phyloP scores from a whole-genome alignment of 2,797 vertebrate genomes.

The Acrossocheilus fasciatus region DNA sequence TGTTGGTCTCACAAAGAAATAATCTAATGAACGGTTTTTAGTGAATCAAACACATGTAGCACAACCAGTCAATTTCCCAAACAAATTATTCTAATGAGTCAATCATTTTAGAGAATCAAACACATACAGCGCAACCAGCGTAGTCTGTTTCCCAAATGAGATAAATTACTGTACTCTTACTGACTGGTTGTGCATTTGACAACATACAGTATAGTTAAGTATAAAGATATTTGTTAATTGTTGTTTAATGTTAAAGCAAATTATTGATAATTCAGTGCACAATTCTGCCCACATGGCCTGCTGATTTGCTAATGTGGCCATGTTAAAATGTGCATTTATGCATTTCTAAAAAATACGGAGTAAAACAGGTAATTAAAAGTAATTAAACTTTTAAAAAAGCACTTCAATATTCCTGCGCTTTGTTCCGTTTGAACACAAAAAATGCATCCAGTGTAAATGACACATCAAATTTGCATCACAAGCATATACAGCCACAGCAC shows the following conservation, averaged over 20 bases:
- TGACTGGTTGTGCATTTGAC: neutral
- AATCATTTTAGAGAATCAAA: neutral
- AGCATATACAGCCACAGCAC: conserved; percentile 13
- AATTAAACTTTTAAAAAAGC: neutral
- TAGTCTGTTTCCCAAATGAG: neutral
- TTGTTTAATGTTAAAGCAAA: neutral
- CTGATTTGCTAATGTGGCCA: neutral
- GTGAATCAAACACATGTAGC: neutral
- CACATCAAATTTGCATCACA: neutral
- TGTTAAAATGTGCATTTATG: neutral
- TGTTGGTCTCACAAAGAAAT: no score
- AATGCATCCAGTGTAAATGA: neutral
- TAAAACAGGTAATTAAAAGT: neutral
- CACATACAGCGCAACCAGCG: neutral
- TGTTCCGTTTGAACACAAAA: neutral
- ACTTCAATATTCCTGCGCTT: neutral
- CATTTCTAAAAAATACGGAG: neutral
- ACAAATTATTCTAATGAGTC: neutral
- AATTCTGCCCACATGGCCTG: neutral
- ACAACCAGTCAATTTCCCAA: neutral
- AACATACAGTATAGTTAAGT: neutral
- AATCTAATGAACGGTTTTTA: neutral
- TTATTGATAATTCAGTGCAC: neutral
- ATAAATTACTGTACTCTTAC: neutral
- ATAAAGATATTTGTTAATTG: neutral